phyloP scores from a whole-genome alignment of 2,113 vertebrate species.

The Varanus komodoensis region DNA sequence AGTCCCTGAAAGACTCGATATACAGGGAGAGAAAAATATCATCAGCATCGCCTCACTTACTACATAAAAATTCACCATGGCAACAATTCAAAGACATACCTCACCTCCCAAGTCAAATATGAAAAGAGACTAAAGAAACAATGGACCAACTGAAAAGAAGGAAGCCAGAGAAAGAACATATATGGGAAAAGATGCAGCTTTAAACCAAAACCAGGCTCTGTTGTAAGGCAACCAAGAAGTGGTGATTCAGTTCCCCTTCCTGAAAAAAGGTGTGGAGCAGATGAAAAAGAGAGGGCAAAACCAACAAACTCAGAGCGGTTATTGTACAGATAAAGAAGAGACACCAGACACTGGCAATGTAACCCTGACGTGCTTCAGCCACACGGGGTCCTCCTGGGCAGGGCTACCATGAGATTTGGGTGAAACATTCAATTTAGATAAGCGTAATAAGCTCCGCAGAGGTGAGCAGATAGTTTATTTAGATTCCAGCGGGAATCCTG shows the following conservation, averaged over 20 bases:
- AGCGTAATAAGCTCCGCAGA: slow-evolving; percentile 1
- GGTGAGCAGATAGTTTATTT: not conserved
- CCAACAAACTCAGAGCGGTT: slow-evolving; percentile 1
- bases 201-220: not conserved
- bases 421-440: slow-evolving; percentile 6
- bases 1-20: not conserved
- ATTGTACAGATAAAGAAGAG: slow-evolving; percentile 15
- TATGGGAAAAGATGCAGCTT: not conserved
- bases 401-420: not conserved
- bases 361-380: not conserved
- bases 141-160: not conserved
- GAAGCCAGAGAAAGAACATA: not conserved
- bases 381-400: not conserved
- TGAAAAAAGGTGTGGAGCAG: not conserved
- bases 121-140: not conserved
- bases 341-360: not conserved
- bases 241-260: not conserved
- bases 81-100: slow-evolving; percentile 22
- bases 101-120: slow-evolving; percentile 7
- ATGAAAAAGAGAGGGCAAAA: not conserved
- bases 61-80: slow-evolving; percentile 24
- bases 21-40: no score
- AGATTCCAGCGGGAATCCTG: not conserved
- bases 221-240: not conserved
- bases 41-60: not conserved